Base-by-base conservation (phyloP, 2,797 vertebrate species). In the Prunella strophiata region DNA sequence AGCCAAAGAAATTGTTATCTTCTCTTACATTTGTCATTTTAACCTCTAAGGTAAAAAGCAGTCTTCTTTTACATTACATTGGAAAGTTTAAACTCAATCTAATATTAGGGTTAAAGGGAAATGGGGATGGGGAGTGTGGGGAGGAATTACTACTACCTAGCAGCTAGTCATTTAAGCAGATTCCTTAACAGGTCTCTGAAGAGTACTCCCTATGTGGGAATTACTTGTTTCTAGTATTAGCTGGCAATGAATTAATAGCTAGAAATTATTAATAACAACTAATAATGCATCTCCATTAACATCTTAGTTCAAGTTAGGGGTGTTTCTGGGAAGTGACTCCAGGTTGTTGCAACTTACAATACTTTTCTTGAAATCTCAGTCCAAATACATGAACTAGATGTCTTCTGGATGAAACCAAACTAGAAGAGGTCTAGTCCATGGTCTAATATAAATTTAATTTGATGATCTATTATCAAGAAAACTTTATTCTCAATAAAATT, bases 11-110 rank as follows among this genome's bases (percentile, higher is more conserved):
- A 79, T 79, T 55, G 38, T 72, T 93, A 79, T 79, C 63, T 91
- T 91, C 55, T 63, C 32, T 93, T 93, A 91, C 29, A 89, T 89
- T 92, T 94, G 57, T 82, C 78, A 75, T 82, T 92, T 79, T 66
- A 95, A 85, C 19, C 78, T 79, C 67, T 74, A 55, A 89, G 40
- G 26, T 57, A 85, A 92, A 87, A 96, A 73, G 9, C 30, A 66
- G 30, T 48, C 18, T 32, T 94, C 27, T 89, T 85, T 79, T 22
- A 87, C 81, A 59, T 79, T 87, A 70, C 45, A 55, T 7, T 79
- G 20, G 17, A 75, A 92, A 73, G 16, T 93, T 92, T 85, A 85
- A 88, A 48, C 9, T 85, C 34, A 78, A 8, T 59, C 27, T 81
- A 85, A 58, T 26, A 12, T 43, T 71, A 79, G 40, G 78, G 61